Evolutionary conservation across 1,140 invertebrate genomes (phyloP).

Genomic region (Drosophila lacertosa): DNA sequence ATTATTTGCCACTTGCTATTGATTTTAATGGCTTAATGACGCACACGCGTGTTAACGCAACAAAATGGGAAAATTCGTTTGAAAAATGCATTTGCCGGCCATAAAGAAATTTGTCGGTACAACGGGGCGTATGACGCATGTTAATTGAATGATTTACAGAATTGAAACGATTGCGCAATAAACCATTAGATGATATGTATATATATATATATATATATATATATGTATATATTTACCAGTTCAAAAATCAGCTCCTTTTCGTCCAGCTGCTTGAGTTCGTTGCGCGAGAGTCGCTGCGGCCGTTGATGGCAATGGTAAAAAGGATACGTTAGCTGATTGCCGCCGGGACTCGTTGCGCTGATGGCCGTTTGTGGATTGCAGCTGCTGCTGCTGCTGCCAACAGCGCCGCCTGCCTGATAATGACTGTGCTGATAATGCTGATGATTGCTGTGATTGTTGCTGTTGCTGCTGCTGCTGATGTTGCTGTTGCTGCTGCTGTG

Average conservation of each 20-base stretch:
- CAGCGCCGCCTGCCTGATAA: conserved; percentile 66
- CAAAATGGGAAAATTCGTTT: conserved; percentile 40
- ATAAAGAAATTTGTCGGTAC: conserved; percentile 12
- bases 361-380: conserved; percentile 6
- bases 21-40: conserved; percentile 38
- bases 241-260: conserved; percentile 98
- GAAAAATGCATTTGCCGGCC: conserved; percentile 26
- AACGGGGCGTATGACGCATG: conserved; percentile 40
- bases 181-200: background rate
- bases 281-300: conserved; percentile 90
- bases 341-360: conserved; percentile 11
- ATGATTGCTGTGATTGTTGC: conserved; percentile 46
- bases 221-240: conserved; percentile 86
- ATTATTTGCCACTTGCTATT: conserved; percentile 1
- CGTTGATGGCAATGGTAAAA: conserved; percentile 83
- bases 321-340: conserved; percentile 51
- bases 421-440: conserved; percentile 65
- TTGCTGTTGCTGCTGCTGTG: conserved; percentile 60
- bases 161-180: background rate
- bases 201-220: conserved; percentile 1
- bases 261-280: conserved; percentile 94
- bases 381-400: conserved; percentile 54
- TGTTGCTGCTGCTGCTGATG: conserved; percentile 39
- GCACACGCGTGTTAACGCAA: conserved; percentile 1
- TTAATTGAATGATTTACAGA: conserved; percentile 16